Evolutionary conservation across 2,113 vertebrate species (phyloP), one percentile per base, ranked within the genome.

Genomic region (Clarias macrocephalus): DNA sequence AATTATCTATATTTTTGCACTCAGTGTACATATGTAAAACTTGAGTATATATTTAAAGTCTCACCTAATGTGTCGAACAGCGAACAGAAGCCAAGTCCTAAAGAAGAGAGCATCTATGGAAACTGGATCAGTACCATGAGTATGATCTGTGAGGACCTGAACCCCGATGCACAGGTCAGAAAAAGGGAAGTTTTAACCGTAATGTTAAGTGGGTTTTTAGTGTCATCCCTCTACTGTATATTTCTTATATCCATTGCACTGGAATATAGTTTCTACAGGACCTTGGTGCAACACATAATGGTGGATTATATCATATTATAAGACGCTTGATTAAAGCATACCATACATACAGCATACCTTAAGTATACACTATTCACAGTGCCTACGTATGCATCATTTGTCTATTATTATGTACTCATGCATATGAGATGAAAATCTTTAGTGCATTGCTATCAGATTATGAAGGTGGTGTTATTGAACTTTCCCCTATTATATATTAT

Each of bases 121-220:
- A 96, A 95, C 90, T 96, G 95, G 95, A 94, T 96, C 90, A 91
- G 92, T 42, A 92, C 95, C 82, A 94, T 96, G 93, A 92, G 91
- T 0, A 89, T 90, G 66, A 94, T 95, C 89, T 95, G 93, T 89
- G 90, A 93, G 0, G 91, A 95, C 89, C 92, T 95, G 60, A 90
- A 85, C 9, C 77, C 89, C 1, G 91, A 90, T 48, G 89, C 88
- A 19, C 72, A 91, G 91, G 94, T 95, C 79, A 87, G 57, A 25
- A 25, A 11, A 81, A 5, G 21, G 12, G n/a, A 8, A n/a, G 5
- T 62, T 7, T 57, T 0, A 68, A 42, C 75, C 21, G 10, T 28
- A 19, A 54, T 25, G 42, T 15, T 23, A 76, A 79, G 2, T 54
- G 75, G 9, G 7, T 18, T 80, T 80, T 37, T 60, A 80, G 6